These are phyloP conservation scores for Lethrus apterus DNA, from an alignment of 1,140 invertebrate genomes.

Conservation along the genomic window DNA sequence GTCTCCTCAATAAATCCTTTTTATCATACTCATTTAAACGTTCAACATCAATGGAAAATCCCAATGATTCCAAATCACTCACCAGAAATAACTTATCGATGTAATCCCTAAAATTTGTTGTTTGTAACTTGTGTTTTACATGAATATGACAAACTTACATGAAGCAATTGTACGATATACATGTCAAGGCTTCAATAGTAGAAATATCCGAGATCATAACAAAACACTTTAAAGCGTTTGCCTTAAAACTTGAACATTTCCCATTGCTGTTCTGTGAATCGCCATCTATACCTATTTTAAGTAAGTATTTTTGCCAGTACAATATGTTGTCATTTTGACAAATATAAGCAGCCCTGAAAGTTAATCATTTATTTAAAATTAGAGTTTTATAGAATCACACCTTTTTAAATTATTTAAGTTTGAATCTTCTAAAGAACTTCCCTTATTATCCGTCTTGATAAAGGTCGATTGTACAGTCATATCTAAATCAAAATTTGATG, in stretches of 20 bases:
- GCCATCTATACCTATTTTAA: slow-evolving; percentile 17
- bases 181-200: slow-evolving; percentile 21
- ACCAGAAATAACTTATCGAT: slow-evolving; percentile 29
- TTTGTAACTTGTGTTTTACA: neutral
- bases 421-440: slow-evolving; percentile 2
- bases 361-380: slow-evolving; percentile 6
- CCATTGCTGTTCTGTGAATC: no score
- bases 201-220: slow-evolving; percentile 24
- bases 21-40: slow-evolving; percentile 26
- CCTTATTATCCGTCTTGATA: slow-evolving; percentile 2
- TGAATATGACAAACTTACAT: slow-evolving; percentile 22
- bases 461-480: slow-evolving; percentile 11
- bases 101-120: slow-evolving; percentile 23
- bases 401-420: slow-evolving; percentile 23
- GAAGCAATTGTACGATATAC: slow-evolving; percentile 21
- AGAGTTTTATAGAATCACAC: slow-evolving; percentile 12
- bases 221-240: slow-evolving; percentile 30
- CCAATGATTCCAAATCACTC: slow-evolving; percentile 25
- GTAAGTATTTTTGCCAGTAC: slow-evolving; percentile 23
- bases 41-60: slow-evolving; percentile 20
- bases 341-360: slow-evolving; percentile 25
- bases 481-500: slow-evolving; percentile 17
- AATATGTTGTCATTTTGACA: slow-evolving; percentile 19
- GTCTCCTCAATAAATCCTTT: slow-evolving; percentile 24
- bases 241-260: slow-evolving; percentile 21